phyloP scores from a whole-genome alignment of 2,888 invertebrate species.

The Macaria notata region DNA sequence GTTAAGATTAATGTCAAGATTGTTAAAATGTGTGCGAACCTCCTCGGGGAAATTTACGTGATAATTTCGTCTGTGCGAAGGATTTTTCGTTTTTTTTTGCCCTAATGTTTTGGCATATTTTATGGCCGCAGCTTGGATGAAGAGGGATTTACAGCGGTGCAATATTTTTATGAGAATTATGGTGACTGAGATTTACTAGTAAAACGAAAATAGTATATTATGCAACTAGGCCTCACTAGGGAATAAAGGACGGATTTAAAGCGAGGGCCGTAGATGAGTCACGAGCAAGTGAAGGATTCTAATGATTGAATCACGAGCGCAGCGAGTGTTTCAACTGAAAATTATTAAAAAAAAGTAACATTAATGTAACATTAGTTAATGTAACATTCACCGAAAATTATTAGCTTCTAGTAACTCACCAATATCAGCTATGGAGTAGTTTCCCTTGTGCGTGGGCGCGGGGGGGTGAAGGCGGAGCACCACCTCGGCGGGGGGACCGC shows the following conservation, averaged over 20 bases:
- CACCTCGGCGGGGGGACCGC: slow-evolving; percentile 73
- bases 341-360: too few species aligned
- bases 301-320: too few species aligned
- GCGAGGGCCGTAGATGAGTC: too few species aligned
- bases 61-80: slow-evolving; percentile 7
- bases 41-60: slow-evolving; percentile 17
- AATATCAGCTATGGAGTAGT: slow-evolving; percentile 57
- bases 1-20: slow-evolving; percentile 14
- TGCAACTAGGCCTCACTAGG: too few species aligned
- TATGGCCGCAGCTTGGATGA: background rate
- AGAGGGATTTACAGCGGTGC: background rate
- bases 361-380: too few species aligned
- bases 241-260: too few species aligned
- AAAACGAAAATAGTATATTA: too few species aligned
- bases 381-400: too few species aligned
- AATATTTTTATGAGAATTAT: too few species aligned
- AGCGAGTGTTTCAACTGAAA: too few species aligned
- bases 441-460: slow-evolving; percentile 47
- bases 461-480: slow-evolving; percentile 66
- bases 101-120: slow-evolving; percentile 8
- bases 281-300: too few species aligned
- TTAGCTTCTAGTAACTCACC: slow-evolving; percentile 39
- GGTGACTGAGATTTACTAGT: too few species aligned
- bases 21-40: slow-evolving; percentile 1
- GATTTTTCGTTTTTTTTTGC: background rate